Conservation (phyloP, 2,888 invertebrate genomes). For the Endotricha flammealis region DNA sequence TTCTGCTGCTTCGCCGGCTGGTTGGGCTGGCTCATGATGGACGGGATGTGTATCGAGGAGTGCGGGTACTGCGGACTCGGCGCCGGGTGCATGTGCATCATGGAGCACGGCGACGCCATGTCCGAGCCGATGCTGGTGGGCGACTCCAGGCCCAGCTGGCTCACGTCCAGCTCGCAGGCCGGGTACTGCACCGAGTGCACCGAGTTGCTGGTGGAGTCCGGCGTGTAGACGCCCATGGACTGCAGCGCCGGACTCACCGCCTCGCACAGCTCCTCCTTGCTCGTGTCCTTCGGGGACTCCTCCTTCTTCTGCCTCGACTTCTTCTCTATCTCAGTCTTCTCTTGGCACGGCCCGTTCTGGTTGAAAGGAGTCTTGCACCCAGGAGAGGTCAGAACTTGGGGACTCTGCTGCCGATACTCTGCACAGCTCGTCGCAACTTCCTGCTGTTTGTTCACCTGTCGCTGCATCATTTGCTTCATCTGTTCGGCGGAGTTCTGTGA, state of each 20-base stretch:
- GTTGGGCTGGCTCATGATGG: constrained; percentile 72
- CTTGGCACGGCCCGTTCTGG: constrained; percentile 61
- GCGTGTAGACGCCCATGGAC: constrained; percentile 92
- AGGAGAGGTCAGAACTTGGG: constrained; percentile 56
- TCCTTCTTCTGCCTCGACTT: constrained; percentile 67
- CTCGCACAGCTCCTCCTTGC: constrained; percentile 66
- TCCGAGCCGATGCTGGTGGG: constrained; percentile 93
- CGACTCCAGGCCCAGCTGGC: constrained; percentile 90
- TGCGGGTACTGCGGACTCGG: constrained; percentile 80
- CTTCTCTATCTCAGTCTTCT: constrained; percentile 67
- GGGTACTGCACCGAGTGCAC: constrained; percentile 88
- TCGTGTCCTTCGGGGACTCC: constrained; percentile 54
- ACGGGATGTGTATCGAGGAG: constrained; percentile 68
- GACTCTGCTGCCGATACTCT: constrained; percentile 60
- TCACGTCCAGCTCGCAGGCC: constrained; percentile 90
- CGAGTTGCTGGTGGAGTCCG: constrained; percentile 89
- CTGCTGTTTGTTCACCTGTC: constrained; percentile 54
- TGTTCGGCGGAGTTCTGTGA: constrained; percentile 46
- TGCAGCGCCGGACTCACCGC: constrained; percentile 80
- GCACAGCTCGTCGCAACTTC: constrained; percentile 57
- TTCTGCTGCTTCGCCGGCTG: constrained; percentile 71
- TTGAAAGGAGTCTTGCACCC: constrained; percentile 55
- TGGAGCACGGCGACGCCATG: constrained; percentile 88
- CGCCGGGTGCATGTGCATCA: constrained; percentile 76
- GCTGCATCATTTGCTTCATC: constrained; percentile 67